Evolutionary conservation across 2,797 vertebrate genomes (phyloP).

Genomic region (Myiothlypis chrysogaster): DNA sequence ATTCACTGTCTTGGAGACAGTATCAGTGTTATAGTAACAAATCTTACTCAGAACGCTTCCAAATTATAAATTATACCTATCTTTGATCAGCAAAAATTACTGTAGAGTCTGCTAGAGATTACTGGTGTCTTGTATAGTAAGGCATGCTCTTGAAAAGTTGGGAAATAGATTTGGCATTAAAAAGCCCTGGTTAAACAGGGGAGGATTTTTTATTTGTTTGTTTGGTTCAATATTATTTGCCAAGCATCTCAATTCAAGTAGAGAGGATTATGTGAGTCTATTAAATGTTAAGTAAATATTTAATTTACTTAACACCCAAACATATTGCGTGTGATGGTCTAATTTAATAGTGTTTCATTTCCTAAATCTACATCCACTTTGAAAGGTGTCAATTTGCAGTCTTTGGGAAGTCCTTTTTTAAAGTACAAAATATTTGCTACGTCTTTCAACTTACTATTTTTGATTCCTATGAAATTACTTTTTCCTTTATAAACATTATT

Average conservation of each 20-base stretch:
- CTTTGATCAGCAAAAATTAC: background rate
- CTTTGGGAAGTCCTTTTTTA: background rate
- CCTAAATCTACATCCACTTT: background rate
- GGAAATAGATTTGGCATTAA: background rate
- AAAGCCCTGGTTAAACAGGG: background rate
- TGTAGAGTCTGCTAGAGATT: background rate
- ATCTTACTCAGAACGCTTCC: background rate
- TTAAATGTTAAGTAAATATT: background rate
- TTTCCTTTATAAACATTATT: background rate
- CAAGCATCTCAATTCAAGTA: background rate
- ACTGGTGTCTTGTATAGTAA: background rate
- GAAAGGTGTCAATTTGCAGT: background rate
- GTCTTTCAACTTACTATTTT: background rate
- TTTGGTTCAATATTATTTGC: background rate
- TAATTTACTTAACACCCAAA: background rate
- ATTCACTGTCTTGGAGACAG: background rate
- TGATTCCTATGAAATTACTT: background rate
- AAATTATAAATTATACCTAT: background rate
- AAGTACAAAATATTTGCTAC: background rate
- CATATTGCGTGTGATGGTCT: background rate
- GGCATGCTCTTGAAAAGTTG: background rate
- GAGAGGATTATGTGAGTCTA: background rate
- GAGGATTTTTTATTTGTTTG: background rate
- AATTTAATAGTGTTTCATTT: background rate
- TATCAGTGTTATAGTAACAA: background rate